Base-by-base conservation (phyloP, 1,140 invertebrate genomes). In the Semibalanus balanoides region DNA sequence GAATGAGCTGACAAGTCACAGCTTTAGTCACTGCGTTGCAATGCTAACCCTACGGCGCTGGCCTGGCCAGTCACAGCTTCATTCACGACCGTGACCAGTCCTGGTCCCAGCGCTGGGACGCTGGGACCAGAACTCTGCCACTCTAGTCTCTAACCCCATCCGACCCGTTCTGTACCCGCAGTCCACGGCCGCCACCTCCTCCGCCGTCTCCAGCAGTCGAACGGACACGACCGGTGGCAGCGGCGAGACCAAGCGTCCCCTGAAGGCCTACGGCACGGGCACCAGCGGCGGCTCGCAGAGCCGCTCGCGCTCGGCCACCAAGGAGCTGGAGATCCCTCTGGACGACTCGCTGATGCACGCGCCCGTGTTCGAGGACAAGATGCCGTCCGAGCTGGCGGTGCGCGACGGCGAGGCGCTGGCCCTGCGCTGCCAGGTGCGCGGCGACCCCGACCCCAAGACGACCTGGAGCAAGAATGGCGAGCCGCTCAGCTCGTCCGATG, bases 361-460 rank as follows among this genome's bases (percentile, higher is more conserved):
- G 78, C 94, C 94, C n/a, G 87, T 89, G 78, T 95, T 97, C 83
- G 89, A 88, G 0, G 81, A 82, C 64, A 88, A 89, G 78, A 87
- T 90, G 29, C 84, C 94, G 28, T 87, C 86, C 11, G 89, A 92
- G 82, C 77, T 87, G 74, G 88, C 86, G 7, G 87, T 95, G 35
- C 89, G 89, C 31, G 95, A 97, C 83, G 95, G 94, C 11, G 91
- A 93, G 76, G 87, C 89, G 69, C 84, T 96, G 74, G 87, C 90
- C 76, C 85, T 97, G 22, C 90, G 86, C 22, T 93, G 91, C 73
- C 88, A 90, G 35, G 92, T 97, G 30, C 88, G 89, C 75, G 94
- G 94, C 27, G 94, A 96, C 83, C 94, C 94, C n/a, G 93, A 95
- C 82, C 94, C 94, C 9, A 89, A 93, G 81, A 89, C 96, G 0